Percentiles rank a stretch among this genome's conserved stretches.
Evolutionary conservation across 2,888 invertebrate genomes (phyloP).

Genomic region (Portevinia maculata): DNA sequence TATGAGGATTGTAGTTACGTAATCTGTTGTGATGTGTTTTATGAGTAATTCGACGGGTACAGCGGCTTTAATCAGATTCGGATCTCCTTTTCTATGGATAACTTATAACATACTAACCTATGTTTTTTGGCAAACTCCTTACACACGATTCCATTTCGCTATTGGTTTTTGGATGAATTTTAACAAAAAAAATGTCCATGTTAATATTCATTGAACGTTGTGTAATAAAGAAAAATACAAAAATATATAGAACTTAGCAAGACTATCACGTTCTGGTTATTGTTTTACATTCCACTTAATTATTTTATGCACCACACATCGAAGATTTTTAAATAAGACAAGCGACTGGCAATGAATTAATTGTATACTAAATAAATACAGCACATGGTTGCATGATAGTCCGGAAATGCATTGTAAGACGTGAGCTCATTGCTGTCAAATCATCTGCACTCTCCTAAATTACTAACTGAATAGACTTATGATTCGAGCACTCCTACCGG

Average conservation of each 20-base stretch:
- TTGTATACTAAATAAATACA: not conserved
- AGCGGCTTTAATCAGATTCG: not conserved
- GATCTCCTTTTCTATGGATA: not conserved
- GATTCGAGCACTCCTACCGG: too few relatives aligned
- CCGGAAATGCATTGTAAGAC: not conserved
- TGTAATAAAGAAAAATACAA: not conserved
- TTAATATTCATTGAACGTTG: slow-evolving; percentile 14
- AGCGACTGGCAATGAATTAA: not conserved
- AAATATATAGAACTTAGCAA: slow-evolving; percentile 4
- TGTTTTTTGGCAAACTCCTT: not conserved
- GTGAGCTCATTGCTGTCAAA: not conserved
- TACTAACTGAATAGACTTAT: too few relatives aligned
- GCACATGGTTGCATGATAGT: too few relatives aligned
- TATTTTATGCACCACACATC: not conserved
- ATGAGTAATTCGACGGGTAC: too few relatives aligned
- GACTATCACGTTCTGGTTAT: slow-evolving; percentile 6
- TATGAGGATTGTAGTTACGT: not conserved
- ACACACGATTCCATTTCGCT: not conserved
- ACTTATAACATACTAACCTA: not conserved
- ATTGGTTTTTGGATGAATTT: not conserved
- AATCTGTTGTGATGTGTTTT: slow-evolving; percentile 1
- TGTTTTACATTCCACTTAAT: slow-evolving; percentile 1
- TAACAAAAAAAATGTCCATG: not conserved
- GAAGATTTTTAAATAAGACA: not conserved
- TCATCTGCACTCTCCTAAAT: too few relatives aligned